Conservation (phyloP, 2,888 invertebrate genomes). For the Rotaria socialis region DNA sequence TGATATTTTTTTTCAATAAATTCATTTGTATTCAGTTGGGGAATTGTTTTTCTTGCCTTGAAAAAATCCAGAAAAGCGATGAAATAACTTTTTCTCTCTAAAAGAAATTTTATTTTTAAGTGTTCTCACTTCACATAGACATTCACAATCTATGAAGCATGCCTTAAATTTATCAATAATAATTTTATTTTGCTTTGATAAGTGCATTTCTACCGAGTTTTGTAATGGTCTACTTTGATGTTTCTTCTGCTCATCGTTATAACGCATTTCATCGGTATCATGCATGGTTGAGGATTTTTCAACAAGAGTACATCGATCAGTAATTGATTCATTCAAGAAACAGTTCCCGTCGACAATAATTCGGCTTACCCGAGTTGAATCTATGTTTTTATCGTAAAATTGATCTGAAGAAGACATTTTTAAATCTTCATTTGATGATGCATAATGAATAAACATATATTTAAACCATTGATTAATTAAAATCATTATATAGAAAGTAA, state of each 20-base stretch:
- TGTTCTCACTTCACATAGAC: conserved; percentile 20
- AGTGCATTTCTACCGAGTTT: background rate
- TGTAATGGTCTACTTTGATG: background rate
- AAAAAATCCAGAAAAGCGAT: background rate
- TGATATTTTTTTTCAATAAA: background rate
- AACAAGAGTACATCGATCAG: background rate
- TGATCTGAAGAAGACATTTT: background rate
- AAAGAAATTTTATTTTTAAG: too few relatives aligned
- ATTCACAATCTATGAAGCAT: background rate
- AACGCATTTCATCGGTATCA: background rate
- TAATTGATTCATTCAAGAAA: background rate
- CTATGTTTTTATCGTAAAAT: background rate
- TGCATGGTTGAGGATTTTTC: background rate
- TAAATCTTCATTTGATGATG: background rate
- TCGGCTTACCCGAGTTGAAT: background rate
- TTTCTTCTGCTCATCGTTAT: background rate
- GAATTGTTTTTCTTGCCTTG: background rate
- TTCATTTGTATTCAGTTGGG: background rate
- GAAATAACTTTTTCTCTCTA: too few relatives aligned
- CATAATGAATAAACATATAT: background rate
- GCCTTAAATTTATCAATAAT: conserved; percentile 32
- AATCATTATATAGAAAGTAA: background rate
- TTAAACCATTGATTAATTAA: background rate
- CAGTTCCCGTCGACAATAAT: too few relatives aligned
- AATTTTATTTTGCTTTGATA: background rate